Evolutionary conservation across 2,888 invertebrate genomes (phyloP).

Genomic region (Coecobrya sp.): DNA sequence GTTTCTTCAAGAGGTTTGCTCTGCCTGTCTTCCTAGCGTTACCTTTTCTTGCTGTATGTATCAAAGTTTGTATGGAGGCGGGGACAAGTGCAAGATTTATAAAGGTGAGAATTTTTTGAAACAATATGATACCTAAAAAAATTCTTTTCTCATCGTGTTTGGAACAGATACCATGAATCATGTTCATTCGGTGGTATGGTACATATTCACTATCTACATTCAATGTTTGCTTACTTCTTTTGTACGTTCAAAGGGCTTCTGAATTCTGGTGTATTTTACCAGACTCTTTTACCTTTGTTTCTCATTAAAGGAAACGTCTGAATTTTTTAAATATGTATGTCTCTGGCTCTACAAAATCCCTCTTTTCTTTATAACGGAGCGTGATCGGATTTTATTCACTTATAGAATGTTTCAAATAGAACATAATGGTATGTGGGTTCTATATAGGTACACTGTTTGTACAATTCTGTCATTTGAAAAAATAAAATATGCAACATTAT

Average conservation of each 20-base stretch:
- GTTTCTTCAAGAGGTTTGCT: neutral
- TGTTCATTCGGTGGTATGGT: conserved; percentile 7
- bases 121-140: conserved; percentile 76
- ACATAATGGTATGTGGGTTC: neutral
- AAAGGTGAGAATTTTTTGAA: conserved; percentile 82
- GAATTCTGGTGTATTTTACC: neutral
- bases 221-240: neutral
- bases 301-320: neutral
- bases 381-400: conserved; percentile 27
- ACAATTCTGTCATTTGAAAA: neutral
- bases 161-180: neutral
- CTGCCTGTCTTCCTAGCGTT: neutral
- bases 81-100: conserved; percentile 78
- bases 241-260: neutral
- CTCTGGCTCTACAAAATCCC: neutral
- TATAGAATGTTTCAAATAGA: conserved; percentile 19
- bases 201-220: neutral
- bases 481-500: conserved; percentile 20
- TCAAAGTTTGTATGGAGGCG: conserved; percentile 76
- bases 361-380: conserved; percentile 13
- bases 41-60: conserved; percentile 31
- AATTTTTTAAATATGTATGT: neutral
- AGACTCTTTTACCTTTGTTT: neutral
- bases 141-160: conserved; percentile 74
- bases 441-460: neutral